Evolutionary conservation across 2,113 vertebrate species (phyloP), one percentile per base, ranked within the genome.

Genomic region (Fregetta grallaria): DNA sequence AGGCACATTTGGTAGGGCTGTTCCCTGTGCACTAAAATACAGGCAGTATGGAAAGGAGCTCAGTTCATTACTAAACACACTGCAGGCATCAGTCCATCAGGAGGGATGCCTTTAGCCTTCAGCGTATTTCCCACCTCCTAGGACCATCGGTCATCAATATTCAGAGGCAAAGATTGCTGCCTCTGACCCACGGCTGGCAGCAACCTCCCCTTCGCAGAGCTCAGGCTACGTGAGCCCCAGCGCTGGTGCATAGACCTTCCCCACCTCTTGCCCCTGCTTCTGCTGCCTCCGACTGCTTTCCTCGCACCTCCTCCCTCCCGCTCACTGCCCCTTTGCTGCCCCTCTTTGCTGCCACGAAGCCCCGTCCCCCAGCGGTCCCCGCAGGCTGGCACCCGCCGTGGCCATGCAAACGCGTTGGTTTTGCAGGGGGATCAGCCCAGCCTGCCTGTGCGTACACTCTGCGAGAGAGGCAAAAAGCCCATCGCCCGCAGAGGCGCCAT

Each of bases 291-390:
- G 2, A 0, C 53, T 1, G 5, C 73, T 47, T 58, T n/a, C 34
- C 71, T 42, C 2, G 0, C 8, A 13, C 7, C 73, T 78, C 21
- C 6, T 42, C 6, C 30, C 30, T 56, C 13, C 16, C 1, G 0
- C 53, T 27, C 32, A 1, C 0, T 1, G 44, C 38, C 30, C 20
- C 21, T 34, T 15, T 70, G 21, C 56, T 38, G 30, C 15, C 49
- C 47, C 7, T 17, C 27, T 81, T 42, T 70, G 66, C 34, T 7
- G 1, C 34, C 42, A 7, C 1, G 0, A 36, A 73, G 29, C 20
- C 26, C 44, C 0, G 0, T 49, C 3, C 26, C 29, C 27, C 2
- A 0, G 45, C 10, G 0, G 45, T 19, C 62, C 49, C 34, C 11
- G 0, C 2, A 26, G 42, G 25, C 44, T 38, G 80, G 15, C 40